phyloP scores from a whole-genome alignment of 2,888 invertebrate genomes.

The Vandiemenella viatica region DNA sequence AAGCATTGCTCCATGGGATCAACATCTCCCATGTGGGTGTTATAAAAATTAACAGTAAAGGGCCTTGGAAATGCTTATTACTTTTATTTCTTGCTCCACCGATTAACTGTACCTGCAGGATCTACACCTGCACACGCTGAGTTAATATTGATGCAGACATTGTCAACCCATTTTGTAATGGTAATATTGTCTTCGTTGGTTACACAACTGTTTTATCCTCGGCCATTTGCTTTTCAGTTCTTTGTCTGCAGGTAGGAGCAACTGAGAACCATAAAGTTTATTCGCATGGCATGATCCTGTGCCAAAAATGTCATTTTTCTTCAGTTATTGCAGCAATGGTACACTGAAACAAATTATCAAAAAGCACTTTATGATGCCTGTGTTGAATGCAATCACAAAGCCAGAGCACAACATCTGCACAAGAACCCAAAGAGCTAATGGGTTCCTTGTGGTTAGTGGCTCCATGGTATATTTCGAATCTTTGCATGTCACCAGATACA shows the following conservation, averaged over 20 bases:
- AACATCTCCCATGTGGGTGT: constrained; percentile 8
- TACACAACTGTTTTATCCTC: too few relatives aligned
- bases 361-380: neutral
- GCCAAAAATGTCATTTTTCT: neutral
- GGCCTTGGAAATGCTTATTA: constrained; percentile 1
- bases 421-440: neutral
- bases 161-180: neutral
- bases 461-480: neutral
- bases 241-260: neutral
- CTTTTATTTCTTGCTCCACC: constrained; percentile 3
- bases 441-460: neutral
- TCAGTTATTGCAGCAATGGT: neutral
- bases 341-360: neutral
- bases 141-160: too few relatives aligned
- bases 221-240: too few relatives aligned
- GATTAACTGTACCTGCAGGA: neutral
- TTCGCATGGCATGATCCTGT: neutral
- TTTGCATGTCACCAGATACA: neutral
- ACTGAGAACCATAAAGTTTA: neutral
- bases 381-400: too few relatives aligned
- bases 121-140: too few relatives aligned
- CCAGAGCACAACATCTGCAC: neutral
- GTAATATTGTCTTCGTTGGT: neutral
- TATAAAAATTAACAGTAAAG: constrained; percentile 2
- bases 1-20: constrained; percentile 6